These are phyloP conservation scores for Synergus gifuensis DNA, from an alignment of 2,888 invertebrate species.

Conservation along the genomic window DNA sequence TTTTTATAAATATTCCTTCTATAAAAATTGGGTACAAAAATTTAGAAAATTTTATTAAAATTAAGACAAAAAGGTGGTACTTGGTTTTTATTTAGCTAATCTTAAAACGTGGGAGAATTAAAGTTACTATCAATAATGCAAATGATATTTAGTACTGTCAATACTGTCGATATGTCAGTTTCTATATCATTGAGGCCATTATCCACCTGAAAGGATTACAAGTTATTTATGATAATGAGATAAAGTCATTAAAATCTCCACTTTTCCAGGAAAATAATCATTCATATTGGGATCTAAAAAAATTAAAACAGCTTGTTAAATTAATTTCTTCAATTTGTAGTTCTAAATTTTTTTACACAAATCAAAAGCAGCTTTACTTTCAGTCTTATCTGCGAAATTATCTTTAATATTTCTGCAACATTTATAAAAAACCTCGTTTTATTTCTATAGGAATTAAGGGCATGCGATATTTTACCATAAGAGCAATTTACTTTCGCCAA, in stretches of 20 bases:
- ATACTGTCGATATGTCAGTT: constrained; percentile 59
- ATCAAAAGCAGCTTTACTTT: no score
- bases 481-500: no score
- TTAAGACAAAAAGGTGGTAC: no score
- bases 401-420: no score
- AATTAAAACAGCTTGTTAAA: no score
- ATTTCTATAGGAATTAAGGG: no score
- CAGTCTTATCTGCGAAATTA: no score
- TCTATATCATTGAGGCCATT: constrained; percentile 45
- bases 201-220: constrained; percentile 7
- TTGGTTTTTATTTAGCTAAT: neutral
- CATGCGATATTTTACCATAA: no score
- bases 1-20: neutral
- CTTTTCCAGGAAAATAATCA: neutral
- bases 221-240: constrained; percentile 3
- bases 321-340: no score
- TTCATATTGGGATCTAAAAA: neutral
- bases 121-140: neutral
- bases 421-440: no score
- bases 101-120: neutral
- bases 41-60: no score
- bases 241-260: neutral
- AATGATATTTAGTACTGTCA: constrained; percentile 5
- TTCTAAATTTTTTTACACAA: no score
- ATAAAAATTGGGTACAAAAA: neutral